Evolutionary conservation across 2,888 invertebrate genomes (phyloP), one percentile per base, ranked within the genome.

Genomic region (Lasiommata megera): DNA sequence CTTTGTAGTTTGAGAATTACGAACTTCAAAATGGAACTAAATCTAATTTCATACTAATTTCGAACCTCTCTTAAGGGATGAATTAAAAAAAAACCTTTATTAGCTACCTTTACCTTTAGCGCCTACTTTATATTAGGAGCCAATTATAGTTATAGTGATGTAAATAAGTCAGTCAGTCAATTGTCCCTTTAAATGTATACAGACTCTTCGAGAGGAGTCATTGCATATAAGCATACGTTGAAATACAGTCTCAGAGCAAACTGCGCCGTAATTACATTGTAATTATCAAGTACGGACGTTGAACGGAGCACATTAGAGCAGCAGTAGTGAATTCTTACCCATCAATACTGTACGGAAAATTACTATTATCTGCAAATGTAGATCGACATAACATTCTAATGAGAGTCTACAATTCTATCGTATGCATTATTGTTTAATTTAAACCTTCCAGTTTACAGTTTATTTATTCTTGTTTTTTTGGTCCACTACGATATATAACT

Each of bases 181-280:
- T n/a, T n/a, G n/a, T n/a, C n/a, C n/a, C n/a, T n/a, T n/a, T n/a
- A n/a, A n/a, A n/a, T n/a, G n/a, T n/a, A n/a, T n/a, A n/a, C n/a
- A n/a, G n/a, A n/a, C n/a, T n/a, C 31, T 31, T 31, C 9, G 11
- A 11, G 34, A 11, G 11, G 5, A 11, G 34, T 3, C 34, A 34
- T 11, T 11, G 34, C 11, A 34, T 11, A 11, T 9, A 11, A 34
- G 9, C 11, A 0, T 17, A 41, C 18, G 41, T 41, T 0, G 41
- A 41, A 40, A 17, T 18, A 18, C 1, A n/a, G 41, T 41, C 41
- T 18, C 18, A 18, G 8, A 34, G 16, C 38, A 7, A 28, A 18
- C 11, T 47, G 17, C 56, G 47, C 52, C 69, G 77, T 77, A 70
- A 67, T 66, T 60, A 61, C 66, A 66, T 66, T 63, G 54, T 67